phyloP scores from a whole-genome alignment of 2,797 vertebrate species.

The Varecia variegata region DNA sequence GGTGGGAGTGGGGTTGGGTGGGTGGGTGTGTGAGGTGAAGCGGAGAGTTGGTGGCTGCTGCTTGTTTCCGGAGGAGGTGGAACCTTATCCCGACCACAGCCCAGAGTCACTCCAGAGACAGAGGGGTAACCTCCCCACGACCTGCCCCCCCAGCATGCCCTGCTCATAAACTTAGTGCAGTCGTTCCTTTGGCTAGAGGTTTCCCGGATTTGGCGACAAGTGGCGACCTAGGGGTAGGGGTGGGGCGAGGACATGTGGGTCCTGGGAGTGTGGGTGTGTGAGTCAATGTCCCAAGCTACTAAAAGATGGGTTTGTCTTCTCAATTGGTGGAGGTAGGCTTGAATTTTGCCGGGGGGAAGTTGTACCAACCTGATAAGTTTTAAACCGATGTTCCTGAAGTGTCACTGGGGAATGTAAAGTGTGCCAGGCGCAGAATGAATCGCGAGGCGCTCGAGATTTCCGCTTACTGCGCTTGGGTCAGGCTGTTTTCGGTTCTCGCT shows the following conservation, averaged over 20 bases:
- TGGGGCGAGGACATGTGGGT: not conserved
- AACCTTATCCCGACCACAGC: not conserved
- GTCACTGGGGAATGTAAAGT: not conserved
- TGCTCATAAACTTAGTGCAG: not conserved
- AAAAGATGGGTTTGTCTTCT: not conserved
- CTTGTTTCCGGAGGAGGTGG: not conserved
- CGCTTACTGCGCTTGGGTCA: not conserved
- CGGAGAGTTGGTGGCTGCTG: not conserved
- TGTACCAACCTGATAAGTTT: not conserved
- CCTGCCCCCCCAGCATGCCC: rapidly evolving
- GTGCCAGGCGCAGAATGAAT: not conserved
- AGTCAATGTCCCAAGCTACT: not conserved
- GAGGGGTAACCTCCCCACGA: not conserved
- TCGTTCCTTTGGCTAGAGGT: not conserved
- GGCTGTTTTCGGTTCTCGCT: not conserved
- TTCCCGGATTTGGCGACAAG: not conserved
- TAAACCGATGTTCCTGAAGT: not conserved
- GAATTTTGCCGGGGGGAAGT: not conserved
- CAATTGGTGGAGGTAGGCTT: not conserved
- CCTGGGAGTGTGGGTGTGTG: not conserved
- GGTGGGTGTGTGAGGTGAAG: not conserved
- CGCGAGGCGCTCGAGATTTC: not conserved
- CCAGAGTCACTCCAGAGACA: not conserved
- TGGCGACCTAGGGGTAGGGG: not conserved
- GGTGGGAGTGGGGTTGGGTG: not conserved